Percentiles rank a stretch among this genome's conserved stretches.
Evolutionary conservation across 2,797 vertebrate genomes (phyloP).

Genomic region (Pipistrellus pygmaeus): DNA sequence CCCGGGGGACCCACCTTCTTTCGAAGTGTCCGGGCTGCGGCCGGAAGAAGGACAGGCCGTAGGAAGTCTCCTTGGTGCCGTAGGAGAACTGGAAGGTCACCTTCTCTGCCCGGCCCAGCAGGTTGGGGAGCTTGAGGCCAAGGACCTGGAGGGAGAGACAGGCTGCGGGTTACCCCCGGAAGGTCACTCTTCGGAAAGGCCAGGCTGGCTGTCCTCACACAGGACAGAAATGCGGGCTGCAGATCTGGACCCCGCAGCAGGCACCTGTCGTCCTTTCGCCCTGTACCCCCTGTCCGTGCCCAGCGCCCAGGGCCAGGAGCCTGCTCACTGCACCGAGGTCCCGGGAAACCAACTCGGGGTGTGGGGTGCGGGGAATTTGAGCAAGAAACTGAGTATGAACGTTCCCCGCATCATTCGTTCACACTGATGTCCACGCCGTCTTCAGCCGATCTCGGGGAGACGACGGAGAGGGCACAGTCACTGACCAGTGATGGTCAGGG

Average conservation of each 20-base stretch:
- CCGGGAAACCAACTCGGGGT: neutral
- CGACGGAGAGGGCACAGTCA: neutral
- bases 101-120: conserved; percentile 96
- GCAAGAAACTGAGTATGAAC: neutral
- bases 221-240: fast-evolving
- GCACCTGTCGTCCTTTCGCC: fast-evolving
- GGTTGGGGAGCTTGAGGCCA: conserved; percentile 96
- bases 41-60: conserved; percentile 97
- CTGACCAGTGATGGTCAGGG: fast-evolving
- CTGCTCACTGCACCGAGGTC: fast-evolving
- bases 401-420: neutral
- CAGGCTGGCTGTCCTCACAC: fast-evolving
- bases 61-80: conserved; percentile 98
- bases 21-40: conserved; percentile 95
- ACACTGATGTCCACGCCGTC: fast-evolving
- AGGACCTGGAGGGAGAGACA: conserved; percentile 89
- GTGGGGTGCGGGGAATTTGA: neutral
- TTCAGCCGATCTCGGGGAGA: neutral
- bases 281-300: fast-evolving
- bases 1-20: conserved; percentile 91
- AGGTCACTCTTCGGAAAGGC: neutral
- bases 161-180: fast-evolving
- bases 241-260: fast-evolving
- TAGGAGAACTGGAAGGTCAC: conserved; percentile 99
- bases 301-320: fast-evolving